Conservation (phyloP, 2,888 invertebrate species). For the Hydraecia micacea region DNA sequence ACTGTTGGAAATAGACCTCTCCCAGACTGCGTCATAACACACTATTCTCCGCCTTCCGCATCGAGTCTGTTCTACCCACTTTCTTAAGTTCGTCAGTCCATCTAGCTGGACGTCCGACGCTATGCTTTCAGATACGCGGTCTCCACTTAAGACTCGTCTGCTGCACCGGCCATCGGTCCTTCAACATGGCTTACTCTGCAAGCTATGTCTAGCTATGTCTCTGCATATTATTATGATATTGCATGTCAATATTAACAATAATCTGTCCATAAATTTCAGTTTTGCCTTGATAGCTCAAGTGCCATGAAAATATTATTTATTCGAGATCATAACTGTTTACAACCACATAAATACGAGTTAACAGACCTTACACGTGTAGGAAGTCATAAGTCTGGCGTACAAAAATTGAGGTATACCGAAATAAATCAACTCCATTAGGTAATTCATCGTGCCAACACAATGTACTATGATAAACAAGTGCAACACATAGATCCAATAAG, state of each 20-base stretch:
- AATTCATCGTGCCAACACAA: conserved; percentile 13
- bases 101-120: too few relatives aligned
- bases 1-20: too few relatives aligned
- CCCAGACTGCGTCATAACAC: too few relatives aligned
- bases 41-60: too few relatives aligned
- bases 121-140: too few relatives aligned
- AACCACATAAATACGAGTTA: conserved; percentile 1
- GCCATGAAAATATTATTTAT: background rate
- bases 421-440: conserved; percentile 15
- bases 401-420: conserved; percentile 20
- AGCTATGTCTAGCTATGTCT: background rate
- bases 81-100: too few relatives aligned
- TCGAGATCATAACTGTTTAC: conserved; percentile 26
- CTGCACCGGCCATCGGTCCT: too few relatives aligned
- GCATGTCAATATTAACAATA: background rate
- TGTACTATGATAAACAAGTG: conserved; percentile 11
- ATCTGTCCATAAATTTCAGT: background rate
- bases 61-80: too few relatives aligned
- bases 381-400: conserved; percentile 24
- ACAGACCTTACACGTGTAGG: conserved; percentile 1
- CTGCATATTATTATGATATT: background rate
- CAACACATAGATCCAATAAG: conserved; percentile 15
- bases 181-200: background rate
- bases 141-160: too few relatives aligned
- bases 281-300: background rate